Evolutionary conservation across 1,140 invertebrate genomes (phyloP), one percentile per base, ranked within the genome.

Genomic region (Zaprionus africanus): DNA sequence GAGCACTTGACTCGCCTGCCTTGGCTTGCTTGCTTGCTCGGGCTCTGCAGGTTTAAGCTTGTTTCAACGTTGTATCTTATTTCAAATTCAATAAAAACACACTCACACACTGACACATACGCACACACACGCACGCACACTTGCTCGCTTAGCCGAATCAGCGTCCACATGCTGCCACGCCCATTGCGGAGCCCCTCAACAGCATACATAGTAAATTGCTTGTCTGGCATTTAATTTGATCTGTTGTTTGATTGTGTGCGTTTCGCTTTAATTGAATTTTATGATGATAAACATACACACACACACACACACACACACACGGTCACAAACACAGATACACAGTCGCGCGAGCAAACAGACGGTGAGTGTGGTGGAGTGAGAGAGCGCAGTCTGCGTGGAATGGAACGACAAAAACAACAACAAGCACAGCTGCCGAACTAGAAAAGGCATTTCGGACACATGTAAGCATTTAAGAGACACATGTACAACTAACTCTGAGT

Each of bases 221-320:
- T 72, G 84, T 74, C 85, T 76, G 81, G 84, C 84, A 90, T 88
- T 88, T 88, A 88, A 88, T 88, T 88, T 88, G 84, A 88, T 88
- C 84, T 88, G 87, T 90, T 88, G 85, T 90, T 88, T 88, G 84
- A 88, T 88, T 88, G 84, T 88, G 81, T 73, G 84, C 78, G 81
- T 71, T 83, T 90, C 81, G 73, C 81, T 88, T 88, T 88, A 88
- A 88, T 88, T 88, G 84, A 88, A 85, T 85, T 85, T 85, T 85
- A 85, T 85, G 82, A 85, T 85, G 82, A 88, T 88, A 82, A 85
- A 87, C 83, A 22, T 2, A 22, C 22, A 82, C 71, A 77, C 62
- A 70, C 36, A 49, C 24, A 56, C 17, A 57, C 22, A 24, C 67
- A 56, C 31, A 46, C 56, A 49, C 28, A 60, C 22, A 36, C 28